These are phyloP conservation scores for Tenthredo scrophulariae DNA, from an alignment of 2,888 invertebrate species.

Conservation along the genomic window DNA sequence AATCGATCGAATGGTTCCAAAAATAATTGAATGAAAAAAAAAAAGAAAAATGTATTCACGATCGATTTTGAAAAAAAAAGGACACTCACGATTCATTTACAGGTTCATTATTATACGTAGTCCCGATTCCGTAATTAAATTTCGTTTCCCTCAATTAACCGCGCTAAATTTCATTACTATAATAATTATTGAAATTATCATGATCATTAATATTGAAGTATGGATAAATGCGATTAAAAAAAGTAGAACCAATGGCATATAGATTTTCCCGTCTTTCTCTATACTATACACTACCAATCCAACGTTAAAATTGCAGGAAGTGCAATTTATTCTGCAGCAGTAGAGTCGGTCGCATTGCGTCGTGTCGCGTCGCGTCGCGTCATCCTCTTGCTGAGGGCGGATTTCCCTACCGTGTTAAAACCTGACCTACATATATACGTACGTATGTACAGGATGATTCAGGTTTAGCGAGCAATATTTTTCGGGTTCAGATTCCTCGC, in stretches of 20 bases:
- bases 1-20: no score
- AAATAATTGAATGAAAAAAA: no score
- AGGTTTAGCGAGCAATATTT: no score
- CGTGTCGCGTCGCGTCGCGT: not conserved
- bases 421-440: not conserved
- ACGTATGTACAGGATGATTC: no score
- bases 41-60: no score
- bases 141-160: not conserved
- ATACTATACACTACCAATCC: not conserved
- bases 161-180: not conserved
- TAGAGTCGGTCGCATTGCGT: not conserved
- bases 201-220: not conserved
- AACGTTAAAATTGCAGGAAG: not conserved
- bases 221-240: not conserved
- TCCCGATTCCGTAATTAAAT: not conserved
- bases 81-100: not conserved
- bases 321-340: not conserved
- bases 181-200: not conserved
- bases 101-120: not conserved
- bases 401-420: conserved; percentile 21
- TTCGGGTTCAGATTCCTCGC: no score
- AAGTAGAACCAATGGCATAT: not conserved
- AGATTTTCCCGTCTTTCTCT: not conserved
- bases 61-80: no score
- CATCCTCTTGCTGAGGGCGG: conserved; percentile 4